Evolutionary conservation across 2,113 vertebrate species (phyloP), one percentile per base, ranked within the genome.

Genomic region (Cercocebus atys): DNA sequence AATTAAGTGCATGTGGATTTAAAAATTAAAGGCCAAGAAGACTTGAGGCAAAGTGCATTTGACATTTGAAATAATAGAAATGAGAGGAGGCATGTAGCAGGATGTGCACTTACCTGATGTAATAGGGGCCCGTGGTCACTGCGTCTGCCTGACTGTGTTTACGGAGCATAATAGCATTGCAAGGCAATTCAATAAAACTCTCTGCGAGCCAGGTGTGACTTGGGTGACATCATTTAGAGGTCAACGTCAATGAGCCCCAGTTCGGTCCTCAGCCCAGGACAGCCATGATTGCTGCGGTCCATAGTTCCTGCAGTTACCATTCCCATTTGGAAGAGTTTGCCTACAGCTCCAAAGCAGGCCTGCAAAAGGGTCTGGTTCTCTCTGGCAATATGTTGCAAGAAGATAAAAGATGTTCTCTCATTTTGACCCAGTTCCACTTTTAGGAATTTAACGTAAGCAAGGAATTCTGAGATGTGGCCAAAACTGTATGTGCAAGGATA

Each of bases 11-110:
- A 80, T 91, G 95, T 96, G 92, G 96, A 94, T 94, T 97, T 98
- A 91, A 96, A 98, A 97, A 97, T 97, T 96, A 96, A 95, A 97
- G 90, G 80, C 88, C 47, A 0, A 93, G 94, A 95, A 96, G 59
- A 85, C 97, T 98, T n/a, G 80, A 96, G 96, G 98, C 97, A 96
- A 96, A 96, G 96, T 96, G 85, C 94, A 95, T 93, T 96, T 98
- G 98, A 98, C 97, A 98, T 97, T 98, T 97, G 96, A 85, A 97
- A 94, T 97, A 98, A 96, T 38, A 89, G 95, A 88, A 83, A 59
- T n/a, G 76, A 96, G 93, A 90, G 80, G 88, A 92, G 84, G 43
- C 96, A 6, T 23, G 79, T 75, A 66, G 90, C 94, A 90, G 92
- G 72, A 88, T 82, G 57, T 64, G 90, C 38, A 6, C 76, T 95